phyloP scores from a whole-genome alignment of 2,888 invertebrate species.

The Harpalus rufipes region DNA sequence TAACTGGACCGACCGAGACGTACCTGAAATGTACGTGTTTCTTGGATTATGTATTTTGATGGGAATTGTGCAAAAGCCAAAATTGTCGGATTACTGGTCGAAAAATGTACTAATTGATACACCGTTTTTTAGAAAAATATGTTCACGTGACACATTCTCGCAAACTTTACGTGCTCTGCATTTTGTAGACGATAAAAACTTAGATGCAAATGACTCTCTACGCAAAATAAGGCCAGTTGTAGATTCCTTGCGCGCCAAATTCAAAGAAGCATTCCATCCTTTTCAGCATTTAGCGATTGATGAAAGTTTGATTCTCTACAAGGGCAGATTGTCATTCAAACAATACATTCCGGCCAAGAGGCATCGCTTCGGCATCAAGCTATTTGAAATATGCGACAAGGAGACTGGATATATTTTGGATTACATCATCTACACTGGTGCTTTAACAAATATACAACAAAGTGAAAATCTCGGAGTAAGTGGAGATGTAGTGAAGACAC shows the following conservation, averaged over 20 bases:
- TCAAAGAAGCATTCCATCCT: background rate
- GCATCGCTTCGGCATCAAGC: no score
- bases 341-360: background rate
- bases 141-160: background rate
- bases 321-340: background rate
- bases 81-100: background rate
- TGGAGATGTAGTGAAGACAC: no score
- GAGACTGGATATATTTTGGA: no score
- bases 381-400: no score
- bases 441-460: no score
- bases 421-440: no score
- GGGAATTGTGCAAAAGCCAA: background rate
- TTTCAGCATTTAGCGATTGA: conserved; percentile 1
- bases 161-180: conserved; percentile 11
- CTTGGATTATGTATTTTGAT: conserved; percentile 5
- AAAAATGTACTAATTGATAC: background rate
- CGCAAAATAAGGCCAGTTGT: conserved; percentile 28
- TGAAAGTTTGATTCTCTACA: background rate
- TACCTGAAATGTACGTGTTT: conserved; percentile 24
- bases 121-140: background rate
- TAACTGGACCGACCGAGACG: background rate
- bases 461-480: no score
- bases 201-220: conserved; percentile 7
- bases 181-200: conserved; percentile 7
- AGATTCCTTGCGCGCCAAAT: background rate